Base-by-base conservation (phyloP, 1,140 invertebrate genomes). In the Hesperophylax magnus region DNA sequence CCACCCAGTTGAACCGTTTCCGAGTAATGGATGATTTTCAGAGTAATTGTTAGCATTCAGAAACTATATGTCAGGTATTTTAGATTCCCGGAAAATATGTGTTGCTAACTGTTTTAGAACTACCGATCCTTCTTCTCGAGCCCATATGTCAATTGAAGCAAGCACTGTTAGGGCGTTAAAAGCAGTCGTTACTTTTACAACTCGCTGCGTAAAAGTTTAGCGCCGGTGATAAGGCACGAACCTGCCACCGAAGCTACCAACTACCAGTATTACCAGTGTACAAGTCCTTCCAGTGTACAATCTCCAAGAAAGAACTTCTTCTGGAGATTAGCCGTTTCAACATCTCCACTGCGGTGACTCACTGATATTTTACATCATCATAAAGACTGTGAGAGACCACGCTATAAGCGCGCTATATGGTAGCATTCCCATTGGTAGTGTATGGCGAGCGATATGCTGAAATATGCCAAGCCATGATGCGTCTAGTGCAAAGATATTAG, bases 191-290 rank as follows among this genome's bases (percentile, higher is more conserved):
- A 58, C 18, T 81, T 83, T 83, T 83, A 83, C 77, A 67, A 71
- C 82, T 65, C 0, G 39, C n/a, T 79, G 76, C 71, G 79, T 83
- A 81, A 83, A 82, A 83, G 80, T 75, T 83, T 81, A 83, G 52
- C 77, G 76, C 65, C 56, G 78, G 76, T 65, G 82, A 83, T 83
- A 83, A 81, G 82, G 78, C 82, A 79, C 79, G 82, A n/a, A 81
- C 54, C 71, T 58, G 56, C 65, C 60, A 54, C 78, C 39, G 39
- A 14, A 11, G 39, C 39, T 47, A 8, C 39, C 39, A 47, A 14
- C 39, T 14, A 47, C 39, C 39, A 14, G 39, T 34, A 34, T 11
- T 47, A 47, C 39, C 9, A 14, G 39, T 9, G 39, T 47, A 14
- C 9, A 1, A 47, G 39, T 11, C 6, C 39, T 47, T 14, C 39